A percentile compares a stretch with the other conserved stretches of the same genome.
Evolutionary conservation across 1,140 invertebrate species (phyloP).

Genomic region (Drosophila varians): DNA sequence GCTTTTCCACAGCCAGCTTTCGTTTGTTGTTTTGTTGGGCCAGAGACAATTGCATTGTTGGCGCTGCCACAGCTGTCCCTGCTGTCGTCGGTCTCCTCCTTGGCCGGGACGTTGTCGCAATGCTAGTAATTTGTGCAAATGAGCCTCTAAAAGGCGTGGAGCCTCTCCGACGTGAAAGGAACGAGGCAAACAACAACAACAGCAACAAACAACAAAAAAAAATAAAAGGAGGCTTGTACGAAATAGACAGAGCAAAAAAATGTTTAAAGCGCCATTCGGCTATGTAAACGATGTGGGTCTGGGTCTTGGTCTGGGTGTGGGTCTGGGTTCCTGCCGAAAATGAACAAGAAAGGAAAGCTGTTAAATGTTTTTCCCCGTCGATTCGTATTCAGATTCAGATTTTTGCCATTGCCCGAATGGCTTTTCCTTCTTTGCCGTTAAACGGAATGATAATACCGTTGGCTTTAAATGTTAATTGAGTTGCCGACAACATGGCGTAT

Average conservation of each 20-base stretch:
- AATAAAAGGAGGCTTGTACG: neutral
- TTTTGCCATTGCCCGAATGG: constrained; percentile 31
- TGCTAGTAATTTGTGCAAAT: constrained; percentile 79
- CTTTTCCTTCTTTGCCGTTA: constrained; percentile 1
- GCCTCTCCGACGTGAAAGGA: constrained; percentile 34
- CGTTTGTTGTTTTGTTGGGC: constrained; percentile 7
- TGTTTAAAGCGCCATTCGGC: constrained; percentile 65
- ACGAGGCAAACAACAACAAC: neutral
- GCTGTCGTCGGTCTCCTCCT: constrained; percentile 27
- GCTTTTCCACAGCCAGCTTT: neutral
- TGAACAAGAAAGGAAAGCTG: constrained; percentile 62
- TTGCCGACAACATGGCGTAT: constrained; percentile 7
- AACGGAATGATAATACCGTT: constrained; percentile 42
- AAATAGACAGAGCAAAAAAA: constrained; percentile 44
- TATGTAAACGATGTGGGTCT: constrained; percentile 50
- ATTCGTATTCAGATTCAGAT: constrained; percentile 21
- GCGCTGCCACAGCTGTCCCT: constrained; percentile 16
- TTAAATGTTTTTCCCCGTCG: constrained; percentile 51
- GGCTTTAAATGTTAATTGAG: constrained; percentile 37
- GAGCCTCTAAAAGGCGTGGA: constrained; percentile 72
- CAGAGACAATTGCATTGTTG: constrained; percentile 70
- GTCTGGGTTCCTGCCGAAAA: constrained; percentile 22
- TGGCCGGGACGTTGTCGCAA: constrained; percentile 64
- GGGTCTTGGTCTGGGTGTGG: neutral
- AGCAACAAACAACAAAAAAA: no score